phyloP scores from a whole-genome alignment of 1,140 invertebrate species.

The Bombus waltoni region DNA sequence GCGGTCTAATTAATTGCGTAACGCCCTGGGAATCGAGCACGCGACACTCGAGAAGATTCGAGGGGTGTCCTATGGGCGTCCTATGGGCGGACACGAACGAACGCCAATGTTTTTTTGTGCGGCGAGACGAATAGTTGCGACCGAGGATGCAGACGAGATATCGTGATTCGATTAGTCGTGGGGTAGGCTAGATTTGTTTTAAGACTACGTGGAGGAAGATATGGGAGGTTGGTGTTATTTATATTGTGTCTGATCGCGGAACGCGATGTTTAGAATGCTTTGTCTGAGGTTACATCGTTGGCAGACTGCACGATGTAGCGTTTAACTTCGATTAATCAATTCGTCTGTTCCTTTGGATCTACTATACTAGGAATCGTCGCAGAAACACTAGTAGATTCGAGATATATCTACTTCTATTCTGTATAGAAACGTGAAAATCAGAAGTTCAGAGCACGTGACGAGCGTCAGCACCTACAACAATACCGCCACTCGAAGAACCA shows the following conservation, averaged over 20 bases:
- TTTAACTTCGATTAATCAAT: constrained; percentile 11
- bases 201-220: neutral
- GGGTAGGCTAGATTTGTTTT: constrained; percentile 1
- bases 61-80: constrained; percentile 19
- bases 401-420: neutral
- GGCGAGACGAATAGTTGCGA: constrained; percentile 17
- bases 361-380: neutral
- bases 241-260: neutral
- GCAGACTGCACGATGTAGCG: neutral
- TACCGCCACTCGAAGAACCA: neutral
- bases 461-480: neutral
- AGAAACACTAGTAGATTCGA: neutral
- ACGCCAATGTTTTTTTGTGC: constrained; percentile 27
- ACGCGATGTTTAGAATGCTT: neutral
- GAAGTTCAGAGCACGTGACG: constrained; percentile 8
- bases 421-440: constrained; percentile 1
- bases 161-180: constrained; percentile 24
- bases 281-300: neutral
- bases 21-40: constrained; percentile 55
- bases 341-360: neutral
- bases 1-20: constrained; percentile 67
- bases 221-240: constrained; percentile 11
- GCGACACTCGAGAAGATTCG: constrained; percentile 56
- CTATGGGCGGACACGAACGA: neutral
- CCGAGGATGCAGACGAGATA: neutral